A percentile compares a stretch with the other conserved stretches of the same genome.
phyloP scores from a whole-genome alignment of 2,113 vertebrate genomes.

The Rana temporaria region DNA sequence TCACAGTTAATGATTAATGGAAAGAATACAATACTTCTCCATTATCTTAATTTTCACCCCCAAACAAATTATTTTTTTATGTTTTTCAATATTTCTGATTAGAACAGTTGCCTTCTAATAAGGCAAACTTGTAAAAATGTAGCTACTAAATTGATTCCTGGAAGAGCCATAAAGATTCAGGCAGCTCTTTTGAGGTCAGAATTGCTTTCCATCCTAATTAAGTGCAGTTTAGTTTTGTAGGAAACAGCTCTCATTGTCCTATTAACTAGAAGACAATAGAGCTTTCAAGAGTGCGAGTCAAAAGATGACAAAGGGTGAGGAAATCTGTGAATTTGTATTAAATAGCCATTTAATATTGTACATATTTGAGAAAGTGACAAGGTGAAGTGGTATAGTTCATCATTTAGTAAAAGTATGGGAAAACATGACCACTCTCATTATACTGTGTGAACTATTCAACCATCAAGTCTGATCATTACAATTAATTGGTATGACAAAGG shows the following conservation, averaged over 20 bases:
- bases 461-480: slow-evolving; percentile 21
- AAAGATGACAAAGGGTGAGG: background rate
- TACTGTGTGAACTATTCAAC: slow-evolving; percentile 6
- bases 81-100: background rate
- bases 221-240: background rate
- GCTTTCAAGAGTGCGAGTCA: background rate
- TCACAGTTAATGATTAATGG: background rate
- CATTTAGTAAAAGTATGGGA: slow-evolving; percentile 20
- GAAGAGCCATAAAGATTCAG: slow-evolving; percentile 17
- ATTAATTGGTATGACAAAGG: slow-evolving; percentile 47
- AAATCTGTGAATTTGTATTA: background rate
- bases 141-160: slow-evolving; percentile 14
- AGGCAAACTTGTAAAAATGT: background rate
- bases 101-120: background rate
- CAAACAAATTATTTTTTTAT: slow-evolving; percentile 8
- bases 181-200: background rate
- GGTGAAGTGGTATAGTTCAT: slow-evolving; percentile 25
- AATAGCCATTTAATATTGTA: background rate
- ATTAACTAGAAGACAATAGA: background rate
- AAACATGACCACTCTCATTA: slow-evolving; percentile 38
- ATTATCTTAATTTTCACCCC: background rate
- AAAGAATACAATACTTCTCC: background rate
- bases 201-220: slow-evolving; percentile 4
- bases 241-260: background rate
- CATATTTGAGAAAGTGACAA: slow-evolving; percentile 14